These are phyloP conservation scores for Styela plicata DNA, from an alignment of 23 tunicate species.

Conservation along the genomic window DNA sequence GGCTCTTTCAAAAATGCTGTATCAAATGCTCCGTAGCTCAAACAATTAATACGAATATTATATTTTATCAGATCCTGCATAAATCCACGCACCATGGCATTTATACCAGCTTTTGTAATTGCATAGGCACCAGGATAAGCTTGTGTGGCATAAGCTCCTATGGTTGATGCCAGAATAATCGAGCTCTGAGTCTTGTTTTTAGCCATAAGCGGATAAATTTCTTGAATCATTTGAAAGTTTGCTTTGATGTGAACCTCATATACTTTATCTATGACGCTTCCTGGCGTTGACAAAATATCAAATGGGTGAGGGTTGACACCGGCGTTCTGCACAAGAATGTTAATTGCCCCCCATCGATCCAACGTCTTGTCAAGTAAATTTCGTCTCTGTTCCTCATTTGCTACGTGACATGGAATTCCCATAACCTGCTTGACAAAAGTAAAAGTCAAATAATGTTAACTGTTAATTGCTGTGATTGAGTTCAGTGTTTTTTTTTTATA, in stretches of 20 bases:
- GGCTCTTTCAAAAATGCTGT: constrained; percentile 15
- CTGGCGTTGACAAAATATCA: no score
- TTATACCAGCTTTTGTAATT: constrained; percentile 5
- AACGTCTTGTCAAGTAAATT: no score
- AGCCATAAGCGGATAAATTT: constrained; percentile 6
- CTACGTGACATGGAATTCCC: no score
- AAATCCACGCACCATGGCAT: constrained; percentile 3
- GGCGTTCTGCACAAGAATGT: no score
- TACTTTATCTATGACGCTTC: no score
- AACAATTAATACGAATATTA: constrained; percentile 29
- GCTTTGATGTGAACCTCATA: constrained; percentile 25
- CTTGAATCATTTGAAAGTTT: constrained; percentile 5
- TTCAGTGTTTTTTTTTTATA: no score
- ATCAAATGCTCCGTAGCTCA: constrained; percentile 8
- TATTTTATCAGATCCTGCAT: constrained; percentile 16
- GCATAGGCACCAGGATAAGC: constrained; percentile 15
- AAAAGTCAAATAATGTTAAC: no score
- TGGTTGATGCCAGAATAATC: constrained; percentile 6
- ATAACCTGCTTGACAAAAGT: no score
- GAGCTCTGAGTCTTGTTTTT: constrained; percentile 8
- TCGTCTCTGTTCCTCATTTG: no score
- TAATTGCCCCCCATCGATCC: no score
- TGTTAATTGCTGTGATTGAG: no score
- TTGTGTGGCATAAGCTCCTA: neutral
- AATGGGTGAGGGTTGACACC: no score